phyloP scores from a whole-genome alignment of 1,140 invertebrate genomes.

The Anastrepha obliqua region DNA sequence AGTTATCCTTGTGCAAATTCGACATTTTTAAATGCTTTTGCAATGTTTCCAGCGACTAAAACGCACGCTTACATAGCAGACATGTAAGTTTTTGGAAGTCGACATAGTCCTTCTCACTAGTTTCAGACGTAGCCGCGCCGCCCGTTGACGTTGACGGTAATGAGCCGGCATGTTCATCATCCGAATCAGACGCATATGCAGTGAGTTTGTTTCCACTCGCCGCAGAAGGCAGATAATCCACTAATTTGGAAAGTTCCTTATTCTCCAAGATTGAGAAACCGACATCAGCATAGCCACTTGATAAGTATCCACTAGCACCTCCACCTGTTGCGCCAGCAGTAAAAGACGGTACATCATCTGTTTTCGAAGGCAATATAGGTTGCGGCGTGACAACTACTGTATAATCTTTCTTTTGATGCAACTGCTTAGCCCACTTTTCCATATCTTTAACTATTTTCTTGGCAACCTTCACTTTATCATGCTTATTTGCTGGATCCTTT shows the following conservation, averaged over 20 bases:
- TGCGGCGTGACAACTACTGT: slow-evolving; percentile 67
- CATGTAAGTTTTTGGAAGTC: slow-evolving; percentile 96
- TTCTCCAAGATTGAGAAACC: slow-evolving; percentile 92
- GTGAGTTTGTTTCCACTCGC: slow-evolving; percentile 79
- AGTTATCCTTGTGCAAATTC: slow-evolving; percentile 95
- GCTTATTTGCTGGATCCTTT: slow-evolving; percentile 72
- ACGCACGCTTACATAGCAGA: slow-evolving; percentile 95
- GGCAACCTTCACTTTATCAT: slow-evolving; percentile 95
- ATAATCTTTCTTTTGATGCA: slow-evolving; percentile 97
- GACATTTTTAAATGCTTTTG: slow-evolving; percentile 95
- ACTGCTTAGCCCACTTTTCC: slow-evolving; percentile 96
- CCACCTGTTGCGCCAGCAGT: slow-evolving; percentile 60
- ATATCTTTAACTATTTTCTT: slow-evolving; percentile 98
- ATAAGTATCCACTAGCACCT: slow-evolving; percentile 72
- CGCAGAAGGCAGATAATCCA: slow-evolving; percentile 59
- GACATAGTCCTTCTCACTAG: slow-evolving; percentile 80
- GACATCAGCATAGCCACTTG: slow-evolving; percentile 87
- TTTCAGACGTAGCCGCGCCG: slow-evolving; percentile 78
- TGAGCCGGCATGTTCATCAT: slow-evolving; percentile 63
- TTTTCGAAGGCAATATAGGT: slow-evolving; percentile 60
- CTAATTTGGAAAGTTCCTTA: slow-evolving; percentile 67
- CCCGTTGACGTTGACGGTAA: slow-evolving; percentile 81
- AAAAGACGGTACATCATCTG: slow-evolving; percentile 42
- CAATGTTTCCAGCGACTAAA: slow-evolving; percentile 91
- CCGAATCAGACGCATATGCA: slow-evolving; percentile 81